Evolutionary conservation across 2,113 vertebrate species (phyloP).

Genomic region (Lipophrys pholis): DNA sequence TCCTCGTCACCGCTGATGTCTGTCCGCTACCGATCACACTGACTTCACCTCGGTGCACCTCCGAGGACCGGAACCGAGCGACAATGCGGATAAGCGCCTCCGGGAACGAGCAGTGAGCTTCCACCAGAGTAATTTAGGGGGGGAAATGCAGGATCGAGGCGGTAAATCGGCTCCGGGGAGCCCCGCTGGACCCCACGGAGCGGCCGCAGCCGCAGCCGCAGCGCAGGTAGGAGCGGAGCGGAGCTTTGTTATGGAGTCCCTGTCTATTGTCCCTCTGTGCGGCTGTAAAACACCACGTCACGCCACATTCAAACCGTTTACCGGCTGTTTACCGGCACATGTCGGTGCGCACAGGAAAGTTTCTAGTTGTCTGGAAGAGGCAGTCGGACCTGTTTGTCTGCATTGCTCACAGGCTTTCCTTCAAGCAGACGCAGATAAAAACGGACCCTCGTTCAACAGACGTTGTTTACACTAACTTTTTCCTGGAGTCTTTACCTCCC

Average conservation of each 20-base stretch:
- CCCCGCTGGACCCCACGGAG: background rate
- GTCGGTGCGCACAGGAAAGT: background rate
- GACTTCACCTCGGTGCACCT: background rate
- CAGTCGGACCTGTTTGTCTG: conserved; percentile 66
- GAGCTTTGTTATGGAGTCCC: background rate
- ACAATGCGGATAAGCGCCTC: conserved; percentile 38
- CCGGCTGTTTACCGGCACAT: background rate
- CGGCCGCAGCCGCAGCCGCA: conserved; percentile 10
- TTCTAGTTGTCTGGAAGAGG: conserved; percentile 3
- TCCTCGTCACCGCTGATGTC: conserved; percentile 49
- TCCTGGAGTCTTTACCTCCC: background rate
- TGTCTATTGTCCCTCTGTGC: background rate
- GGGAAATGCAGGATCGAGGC: conserved; percentile 75
- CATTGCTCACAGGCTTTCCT: conserved; percentile 29
- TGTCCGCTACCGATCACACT: background rate
- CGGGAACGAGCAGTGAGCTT: conserved; percentile 19
- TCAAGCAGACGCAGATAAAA: background rate
- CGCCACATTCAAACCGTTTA: background rate
- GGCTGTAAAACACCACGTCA: accelerated
- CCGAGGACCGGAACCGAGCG: background rate
- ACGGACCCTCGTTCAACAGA: background rate
- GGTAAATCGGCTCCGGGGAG: conserved; percentile 56
- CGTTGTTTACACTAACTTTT: conserved; percentile 26
- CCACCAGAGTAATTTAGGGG: conserved; percentile 2
- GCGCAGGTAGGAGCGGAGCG: conserved; percentile 59